Evolutionary conservation across 2,797 vertebrate genomes (phyloP).

Genomic region (Galago senegalensis): DNA sequence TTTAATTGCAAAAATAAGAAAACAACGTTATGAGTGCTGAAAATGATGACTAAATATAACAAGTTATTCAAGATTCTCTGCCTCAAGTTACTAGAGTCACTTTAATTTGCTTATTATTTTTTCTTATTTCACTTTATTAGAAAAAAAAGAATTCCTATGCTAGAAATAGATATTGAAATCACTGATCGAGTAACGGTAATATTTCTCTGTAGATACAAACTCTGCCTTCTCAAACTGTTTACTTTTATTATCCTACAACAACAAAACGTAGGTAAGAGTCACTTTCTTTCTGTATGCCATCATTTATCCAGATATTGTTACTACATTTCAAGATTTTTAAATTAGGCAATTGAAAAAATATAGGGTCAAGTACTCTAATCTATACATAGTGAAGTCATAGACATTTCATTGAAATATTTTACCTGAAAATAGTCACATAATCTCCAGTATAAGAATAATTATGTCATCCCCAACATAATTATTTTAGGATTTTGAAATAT

Average conservation of each 20-base stretch:
- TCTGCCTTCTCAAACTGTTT: conserved; percentile 4
- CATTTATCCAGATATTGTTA: conserved; percentile 1
- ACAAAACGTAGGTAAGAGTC: not conserved
- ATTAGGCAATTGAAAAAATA: not conserved
- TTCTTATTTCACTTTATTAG: not conserved
- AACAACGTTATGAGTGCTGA: not conserved
- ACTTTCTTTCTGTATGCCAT: not conserved
- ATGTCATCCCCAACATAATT: not conserved
- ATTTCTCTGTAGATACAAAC: conserved; percentile 6
- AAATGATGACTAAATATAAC: not conserved
- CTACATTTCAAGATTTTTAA: not conserved
- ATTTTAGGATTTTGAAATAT: conserved; percentile 32
- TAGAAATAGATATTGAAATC: conserved; percentile 11
- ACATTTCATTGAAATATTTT: not conserved
- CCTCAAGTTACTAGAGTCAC: not conserved
- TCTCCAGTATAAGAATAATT: not conserved
- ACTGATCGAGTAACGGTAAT: not conserved
- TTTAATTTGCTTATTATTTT: conserved; percentile 5
- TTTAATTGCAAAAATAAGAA: conserved; percentile 21
- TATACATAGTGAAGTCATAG: not conserved
- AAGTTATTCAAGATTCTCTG: not conserved
- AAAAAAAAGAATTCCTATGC: not conserved
- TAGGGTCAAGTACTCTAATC: not conserved
- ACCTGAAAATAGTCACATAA: not conserved
- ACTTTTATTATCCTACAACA: not conserved